A percentile compares a stretch with the other conserved stretches of the same genome.
These are phyloP conservation scores for Sylvia borin DNA, from an alignment of 2,797 vertebrate species.

Conservation along the genomic window DNA sequence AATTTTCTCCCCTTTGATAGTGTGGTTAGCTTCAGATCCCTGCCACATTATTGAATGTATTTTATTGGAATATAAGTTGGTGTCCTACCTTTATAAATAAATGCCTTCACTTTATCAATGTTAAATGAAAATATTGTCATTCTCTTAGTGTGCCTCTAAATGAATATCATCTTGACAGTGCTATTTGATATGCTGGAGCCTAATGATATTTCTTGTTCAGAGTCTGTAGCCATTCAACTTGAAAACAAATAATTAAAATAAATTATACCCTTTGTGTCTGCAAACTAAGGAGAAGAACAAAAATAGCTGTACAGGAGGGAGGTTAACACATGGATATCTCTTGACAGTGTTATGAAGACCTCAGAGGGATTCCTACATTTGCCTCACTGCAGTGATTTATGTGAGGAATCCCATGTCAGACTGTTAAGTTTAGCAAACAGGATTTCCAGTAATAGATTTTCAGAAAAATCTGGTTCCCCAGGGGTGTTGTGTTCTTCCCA, in stretches of 20 bases:
- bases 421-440: conserved; percentile 56
- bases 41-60: background rate
- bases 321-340: conserved; percentile 65
- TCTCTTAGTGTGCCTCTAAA: background rate
- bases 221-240: conserved; percentile 49
- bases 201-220: conserved; percentile 48
- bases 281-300: conserved; percentile 59
- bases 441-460: conserved; percentile 23
- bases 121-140: conserved; percentile 20
- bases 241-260: conserved; percentile 80
- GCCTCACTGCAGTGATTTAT: conserved; percentile 44
- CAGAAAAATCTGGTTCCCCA: background rate
- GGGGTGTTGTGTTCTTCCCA: background rate
- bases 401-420: conserved; percentile 30
- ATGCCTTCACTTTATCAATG: conserved; percentile 1
- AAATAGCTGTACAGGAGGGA: conserved; percentile 67
- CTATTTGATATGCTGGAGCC: background rate
- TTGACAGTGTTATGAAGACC: conserved; percentile 50
- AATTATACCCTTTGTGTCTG: conserved; percentile 62
- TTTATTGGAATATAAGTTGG: conserved; percentile 1
- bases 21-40: conserved; percentile 9
- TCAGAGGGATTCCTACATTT: conserved; percentile 49
- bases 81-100: conserved; percentile 38
- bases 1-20: conserved; percentile 22
- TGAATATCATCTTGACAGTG: conserved; percentile 9